phyloP scores from a whole-genome alignment of 2,888 invertebrate genomes.

The Papilio gigon region DNA sequence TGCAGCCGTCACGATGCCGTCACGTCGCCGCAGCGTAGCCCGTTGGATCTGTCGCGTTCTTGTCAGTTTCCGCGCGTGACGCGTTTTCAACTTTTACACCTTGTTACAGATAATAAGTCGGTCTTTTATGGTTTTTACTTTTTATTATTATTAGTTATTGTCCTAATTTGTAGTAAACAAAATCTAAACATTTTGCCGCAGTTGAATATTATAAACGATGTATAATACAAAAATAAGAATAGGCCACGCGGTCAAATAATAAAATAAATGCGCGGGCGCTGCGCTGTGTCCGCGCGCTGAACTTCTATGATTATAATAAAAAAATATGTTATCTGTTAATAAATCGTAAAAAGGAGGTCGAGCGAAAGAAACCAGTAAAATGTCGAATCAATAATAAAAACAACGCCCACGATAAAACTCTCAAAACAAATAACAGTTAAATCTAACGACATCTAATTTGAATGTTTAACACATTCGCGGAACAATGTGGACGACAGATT shows the following conservation, averaged over 20 bases:
- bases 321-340: constrained; percentile 17
- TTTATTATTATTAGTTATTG: too few relatives aligned
- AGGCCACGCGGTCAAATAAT: constrained; percentile 3
- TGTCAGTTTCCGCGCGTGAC: constrained; percentile 25
- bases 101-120: background rate
- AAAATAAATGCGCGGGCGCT: background rate
- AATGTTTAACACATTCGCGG: constrained; percentile 21
- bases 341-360: constrained; percentile 10
- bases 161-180: too few relatives aligned
- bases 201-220: background rate
- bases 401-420: constrained; percentile 22
- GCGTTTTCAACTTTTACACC: constrained; percentile 26
- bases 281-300: constrained; percentile 2
- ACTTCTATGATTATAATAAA: constrained; percentile 11
- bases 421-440: constrained; percentile 21
- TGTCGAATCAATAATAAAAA: constrained; percentile 17
- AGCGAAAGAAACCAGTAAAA: constrained; percentile 11
- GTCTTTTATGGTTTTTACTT: background rate
- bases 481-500: constrained; percentile 23
- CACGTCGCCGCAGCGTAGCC: constrained; percentile 38
- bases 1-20: constrained; percentile 33
- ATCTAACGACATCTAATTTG: constrained; percentile 27
- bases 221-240: background rate
- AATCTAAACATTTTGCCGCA: background rate
- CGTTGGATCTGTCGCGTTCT: constrained; percentile 33